Evolutionary conservation across 2,888 invertebrate genomes (phyloP).

Genomic region (Hydrotaea diabolus): DNA sequence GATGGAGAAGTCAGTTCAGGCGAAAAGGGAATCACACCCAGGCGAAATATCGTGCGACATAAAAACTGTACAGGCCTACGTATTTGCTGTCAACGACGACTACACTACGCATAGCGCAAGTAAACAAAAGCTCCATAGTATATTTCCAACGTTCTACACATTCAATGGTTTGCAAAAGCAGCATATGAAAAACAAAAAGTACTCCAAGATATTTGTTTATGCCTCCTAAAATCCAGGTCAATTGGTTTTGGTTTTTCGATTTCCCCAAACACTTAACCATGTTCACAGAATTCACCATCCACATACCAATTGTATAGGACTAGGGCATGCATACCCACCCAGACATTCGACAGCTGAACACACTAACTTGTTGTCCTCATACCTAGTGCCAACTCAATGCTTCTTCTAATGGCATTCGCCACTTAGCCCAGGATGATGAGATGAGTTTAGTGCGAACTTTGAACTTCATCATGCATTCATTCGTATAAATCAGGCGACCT

Average conservation of each 20-base stretch:
- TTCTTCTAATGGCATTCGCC: conserved; percentile 27
- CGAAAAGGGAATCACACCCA: background rate
- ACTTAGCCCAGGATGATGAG: conserved; percentile 14
- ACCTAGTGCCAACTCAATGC: background rate
- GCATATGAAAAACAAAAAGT: conserved; percentile 12
- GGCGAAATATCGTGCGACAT: background rate
- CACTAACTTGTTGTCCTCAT: background rate
- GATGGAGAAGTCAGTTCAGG: background rate
- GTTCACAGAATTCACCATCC: background rate
- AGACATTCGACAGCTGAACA: background rate
- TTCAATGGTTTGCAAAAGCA: conserved; percentile 21
- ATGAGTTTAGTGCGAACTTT: conserved; percentile 20
- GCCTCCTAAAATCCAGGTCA: conserved; percentile 35
- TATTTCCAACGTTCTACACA: conserved; percentile 36
- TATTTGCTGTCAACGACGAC: background rate
- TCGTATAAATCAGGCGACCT: conserved; percentile 31
- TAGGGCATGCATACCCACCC: no score
- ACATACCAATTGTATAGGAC: background rate
- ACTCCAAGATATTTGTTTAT: conserved; percentile 26
- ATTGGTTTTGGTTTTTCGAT: conserved; percentile 33
- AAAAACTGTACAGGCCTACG: background rate
- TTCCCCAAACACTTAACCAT: conserved; percentile 29
- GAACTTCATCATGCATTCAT: conserved; percentile 12
- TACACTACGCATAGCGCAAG: background rate
- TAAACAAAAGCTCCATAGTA: conserved; percentile 8